A percentile compares a stretch with the other conserved stretches of the same genome.
Conservation (phyloP, 2,888 invertebrate genomes). For the Gisinianus flammeolus region DNA sequence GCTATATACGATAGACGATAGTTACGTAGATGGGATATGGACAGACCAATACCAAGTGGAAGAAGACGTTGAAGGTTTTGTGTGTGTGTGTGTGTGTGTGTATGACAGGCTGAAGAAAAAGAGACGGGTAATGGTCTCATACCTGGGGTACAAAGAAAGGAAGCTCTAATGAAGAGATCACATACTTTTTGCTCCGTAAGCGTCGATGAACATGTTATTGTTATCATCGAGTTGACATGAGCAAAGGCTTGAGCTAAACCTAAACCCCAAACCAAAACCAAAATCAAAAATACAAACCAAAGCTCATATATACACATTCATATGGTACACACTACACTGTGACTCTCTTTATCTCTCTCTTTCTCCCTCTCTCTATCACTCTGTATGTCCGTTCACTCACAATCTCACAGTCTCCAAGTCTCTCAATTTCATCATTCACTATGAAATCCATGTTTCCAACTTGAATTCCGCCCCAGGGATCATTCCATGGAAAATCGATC, state of each 20-base stretch:
- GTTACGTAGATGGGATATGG: too few relatives aligned
- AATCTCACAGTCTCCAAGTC: not conserved
- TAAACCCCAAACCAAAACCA: not conserved
- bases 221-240: slow-evolving; percentile 43
- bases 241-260: slow-evolving; percentile 1
- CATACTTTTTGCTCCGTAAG: slow-evolving; percentile 40
- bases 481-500: slow-evolving; percentile 40
- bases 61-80: too few relatives aligned
- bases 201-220: slow-evolving; percentile 52
- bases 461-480: slow-evolving; percentile 12
- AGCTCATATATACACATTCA: not conserved
- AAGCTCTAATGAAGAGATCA: slow-evolving; percentile 56
- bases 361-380: not conserved
- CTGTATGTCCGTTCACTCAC: not conserved
- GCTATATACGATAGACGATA: too few relatives aligned
- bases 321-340: too few relatives aligned
- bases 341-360: too few relatives aligned
- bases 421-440: slow-evolving; percentile 5
- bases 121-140: not conserved
- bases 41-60: not conserved
- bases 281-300: not conserved
- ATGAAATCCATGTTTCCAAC: not conserved
- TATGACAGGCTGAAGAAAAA: slow-evolving; percentile 2
- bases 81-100: not conserved
- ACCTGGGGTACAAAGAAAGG: slow-evolving; percentile 42